These are phyloP conservation scores for Trypoxylus dichotomus DNA, from an alignment of 1,140 invertebrate genomes.

Conservation along the genomic window DNA sequence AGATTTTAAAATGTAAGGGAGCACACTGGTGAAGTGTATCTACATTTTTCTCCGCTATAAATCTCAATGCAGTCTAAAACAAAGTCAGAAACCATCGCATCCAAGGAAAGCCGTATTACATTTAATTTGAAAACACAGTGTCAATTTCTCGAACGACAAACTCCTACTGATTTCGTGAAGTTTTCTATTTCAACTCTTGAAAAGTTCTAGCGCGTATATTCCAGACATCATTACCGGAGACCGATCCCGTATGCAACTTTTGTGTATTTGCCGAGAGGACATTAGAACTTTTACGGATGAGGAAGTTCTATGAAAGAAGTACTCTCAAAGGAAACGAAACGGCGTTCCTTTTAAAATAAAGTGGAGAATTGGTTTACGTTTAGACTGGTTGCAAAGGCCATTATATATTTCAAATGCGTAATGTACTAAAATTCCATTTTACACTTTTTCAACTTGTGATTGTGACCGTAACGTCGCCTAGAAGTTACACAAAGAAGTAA, in stretches of 20 bases:
- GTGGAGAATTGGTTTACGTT: background rate
- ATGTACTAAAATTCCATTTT: background rate
- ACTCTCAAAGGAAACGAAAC: background rate
- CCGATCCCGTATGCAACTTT: background rate
- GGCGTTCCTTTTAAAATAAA: background rate
- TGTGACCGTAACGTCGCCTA: background rate
- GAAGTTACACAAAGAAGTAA: background rate
- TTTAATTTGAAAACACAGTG: conserved; percentile 13
- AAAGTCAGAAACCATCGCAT: background rate
- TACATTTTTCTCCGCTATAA: background rate
- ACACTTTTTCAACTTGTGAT: background rate
- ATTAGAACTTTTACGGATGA: conserved; percentile 18
- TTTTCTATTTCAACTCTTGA: background rate
- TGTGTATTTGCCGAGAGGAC: conserved; percentile 11
- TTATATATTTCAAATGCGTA: background rate
- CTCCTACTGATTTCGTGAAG: background rate
- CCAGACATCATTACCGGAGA: background rate
- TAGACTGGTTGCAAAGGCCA: background rate
- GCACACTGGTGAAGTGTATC: background rate
- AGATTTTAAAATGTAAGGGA: background rate
- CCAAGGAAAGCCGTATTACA: background rate
- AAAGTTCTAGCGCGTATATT: background rate
- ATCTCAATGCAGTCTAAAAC: background rate
- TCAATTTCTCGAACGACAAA: conserved; percentile 10
- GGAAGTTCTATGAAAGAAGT: conserved; percentile 7